These are phyloP conservation scores for Idaea straminata DNA, from an alignment of 2,888 invertebrate genomes.

Conservation along the genomic window DNA sequence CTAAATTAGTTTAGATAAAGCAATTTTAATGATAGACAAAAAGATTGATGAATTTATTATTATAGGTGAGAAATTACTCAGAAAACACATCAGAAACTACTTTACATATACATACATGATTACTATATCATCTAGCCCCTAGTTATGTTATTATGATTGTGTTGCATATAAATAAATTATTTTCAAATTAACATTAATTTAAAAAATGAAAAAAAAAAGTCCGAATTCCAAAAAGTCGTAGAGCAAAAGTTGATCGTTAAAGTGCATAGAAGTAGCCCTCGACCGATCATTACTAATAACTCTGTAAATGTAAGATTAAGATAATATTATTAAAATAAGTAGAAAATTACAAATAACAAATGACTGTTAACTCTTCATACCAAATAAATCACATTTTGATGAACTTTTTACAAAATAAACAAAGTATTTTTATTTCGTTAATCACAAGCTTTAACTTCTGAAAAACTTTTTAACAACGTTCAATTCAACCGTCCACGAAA, in stretches of 20 bases:
- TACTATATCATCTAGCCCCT: too few species aligned
- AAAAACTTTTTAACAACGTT: constrained; percentile 69
- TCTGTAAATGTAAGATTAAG: neutral
- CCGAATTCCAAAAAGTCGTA: too few species aligned
- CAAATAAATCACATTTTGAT: constrained; percentile 23
- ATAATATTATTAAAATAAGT: neutral
- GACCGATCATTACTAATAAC: neutral
- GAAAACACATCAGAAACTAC: too few species aligned
- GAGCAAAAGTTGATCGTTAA: too few species aligned
- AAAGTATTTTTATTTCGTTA: constrained; percentile 56
- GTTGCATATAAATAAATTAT: too few species aligned
- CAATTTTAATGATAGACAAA: neutral
- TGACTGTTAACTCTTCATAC: neutral
- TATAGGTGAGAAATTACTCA: too few species aligned
- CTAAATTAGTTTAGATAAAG: neutral
- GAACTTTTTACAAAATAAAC: constrained; percentile 47
- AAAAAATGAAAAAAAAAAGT: too few species aligned
- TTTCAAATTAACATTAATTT: too few species aligned
- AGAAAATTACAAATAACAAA: neutral
- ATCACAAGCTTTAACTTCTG: constrained; percentile 52
- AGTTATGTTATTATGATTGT: too few species aligned
- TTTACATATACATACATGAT: too few species aligned
- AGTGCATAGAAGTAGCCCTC: too few species aligned
- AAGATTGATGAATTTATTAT: neutral
- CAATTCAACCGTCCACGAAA: constrained; percentile 62